Percentiles rank a stretch among this genome's conserved stretches.
These are phyloP conservation scores for Pseudopodoces humilis DNA, from an alignment of 2,113 vertebrate genomes.

Conservation along the genomic window DNA sequence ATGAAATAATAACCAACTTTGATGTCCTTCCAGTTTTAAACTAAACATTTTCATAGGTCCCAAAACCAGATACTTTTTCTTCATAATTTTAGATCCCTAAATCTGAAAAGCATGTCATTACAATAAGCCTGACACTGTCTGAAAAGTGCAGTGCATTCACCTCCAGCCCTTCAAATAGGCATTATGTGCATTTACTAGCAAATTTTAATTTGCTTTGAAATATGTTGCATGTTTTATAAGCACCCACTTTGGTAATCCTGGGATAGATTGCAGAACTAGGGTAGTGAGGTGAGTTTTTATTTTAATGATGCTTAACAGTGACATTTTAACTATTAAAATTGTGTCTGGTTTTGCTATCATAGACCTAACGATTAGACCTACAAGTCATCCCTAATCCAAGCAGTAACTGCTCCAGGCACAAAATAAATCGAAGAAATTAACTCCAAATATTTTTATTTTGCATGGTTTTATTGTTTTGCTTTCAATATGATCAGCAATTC, in stretches of 20 bases:
- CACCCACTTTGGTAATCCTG: neutral
- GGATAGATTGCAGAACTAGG: neutral
- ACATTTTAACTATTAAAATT: slow-evolving; percentile 16
- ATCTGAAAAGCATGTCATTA: neutral
- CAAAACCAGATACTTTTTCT: neutral
- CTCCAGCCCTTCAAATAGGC: neutral
- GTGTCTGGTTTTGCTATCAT: neutral
- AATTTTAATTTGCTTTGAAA: slow-evolving; percentile 14
- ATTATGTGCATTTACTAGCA: neutral
- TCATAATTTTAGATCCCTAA: neutral
- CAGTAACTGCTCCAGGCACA: slow-evolving; percentile 16
- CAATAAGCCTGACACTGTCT: neutral
- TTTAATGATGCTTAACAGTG: neutral
- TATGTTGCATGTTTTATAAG: neutral
- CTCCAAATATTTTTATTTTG: slow-evolving; percentile 3
- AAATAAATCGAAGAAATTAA: slow-evolving; percentile 17
- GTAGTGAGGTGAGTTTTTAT: neutral
- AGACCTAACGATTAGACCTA: slow-evolving; percentile 12
- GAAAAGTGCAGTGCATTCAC: neutral
- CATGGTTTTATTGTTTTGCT: neutral
- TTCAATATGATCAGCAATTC: neutral
- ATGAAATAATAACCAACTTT: neutral
- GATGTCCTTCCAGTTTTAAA: neutral
- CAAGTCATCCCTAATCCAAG: slow-evolving; percentile 18
- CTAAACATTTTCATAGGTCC: neutral